Conservation (phyloP, 2,797 vertebrate species). For the Pteronotus mesoamericanus region DNA sequence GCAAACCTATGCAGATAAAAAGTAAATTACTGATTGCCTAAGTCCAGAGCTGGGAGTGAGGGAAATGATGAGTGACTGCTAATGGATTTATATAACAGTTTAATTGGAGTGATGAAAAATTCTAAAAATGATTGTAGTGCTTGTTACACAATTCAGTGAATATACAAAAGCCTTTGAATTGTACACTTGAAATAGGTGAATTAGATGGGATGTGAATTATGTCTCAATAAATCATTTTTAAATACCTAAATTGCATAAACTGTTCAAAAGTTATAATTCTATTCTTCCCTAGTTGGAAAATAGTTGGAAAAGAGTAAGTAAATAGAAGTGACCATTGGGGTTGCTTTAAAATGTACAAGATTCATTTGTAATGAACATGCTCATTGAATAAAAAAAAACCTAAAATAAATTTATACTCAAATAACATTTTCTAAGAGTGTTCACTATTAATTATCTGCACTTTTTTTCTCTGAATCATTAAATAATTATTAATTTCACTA, state of each 20-base stretch:
- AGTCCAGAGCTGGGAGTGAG: neutral
- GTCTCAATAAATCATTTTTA: neutral
- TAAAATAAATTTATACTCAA: neutral
- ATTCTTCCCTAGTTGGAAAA: neutral
- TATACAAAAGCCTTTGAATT: neutral
- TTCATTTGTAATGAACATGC: neutral
- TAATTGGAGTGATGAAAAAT: neutral
- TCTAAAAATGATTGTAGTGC: neutral
- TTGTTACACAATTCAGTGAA: neutral
- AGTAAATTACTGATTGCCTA: neutral
- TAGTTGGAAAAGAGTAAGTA: neutral
- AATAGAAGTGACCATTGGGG: neutral
- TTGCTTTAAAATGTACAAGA: neutral
- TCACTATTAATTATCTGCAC: neutral
- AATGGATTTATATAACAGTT: neutral
- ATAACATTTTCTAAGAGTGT: neutral
- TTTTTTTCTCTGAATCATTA: slow-evolving; percentile 18
- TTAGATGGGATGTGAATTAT: neutral
- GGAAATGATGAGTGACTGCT: neutral
- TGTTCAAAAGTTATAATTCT: neutral
- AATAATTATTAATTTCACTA: neutral
- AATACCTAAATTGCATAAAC: neutral
- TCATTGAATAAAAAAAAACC: neutral
- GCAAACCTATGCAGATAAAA: neutral
- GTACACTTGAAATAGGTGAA: neutral